These are phyloP conservation scores for Halcyon senegalensis DNA, from an alignment of 2,113 vertebrate species.

Conservation along the genomic window DNA sequence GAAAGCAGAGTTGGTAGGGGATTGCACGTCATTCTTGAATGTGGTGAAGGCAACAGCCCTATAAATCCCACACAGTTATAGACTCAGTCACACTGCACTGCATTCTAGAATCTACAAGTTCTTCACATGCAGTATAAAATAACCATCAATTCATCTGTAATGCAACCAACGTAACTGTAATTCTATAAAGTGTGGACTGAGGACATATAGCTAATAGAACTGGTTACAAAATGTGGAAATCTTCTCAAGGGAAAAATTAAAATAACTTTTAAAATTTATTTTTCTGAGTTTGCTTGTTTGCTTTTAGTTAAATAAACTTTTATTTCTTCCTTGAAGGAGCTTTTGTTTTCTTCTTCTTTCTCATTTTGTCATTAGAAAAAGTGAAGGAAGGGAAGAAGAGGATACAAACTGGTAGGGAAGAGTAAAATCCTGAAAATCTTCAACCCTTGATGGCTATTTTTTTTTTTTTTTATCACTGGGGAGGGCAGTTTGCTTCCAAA, in stretches of 20 bases:
- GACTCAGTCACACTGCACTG: neutral
- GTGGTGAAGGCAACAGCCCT: neutral
- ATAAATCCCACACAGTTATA: neutral
- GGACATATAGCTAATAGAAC: neutral
- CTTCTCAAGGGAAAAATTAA: neutral
- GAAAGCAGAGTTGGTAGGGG: neutral
- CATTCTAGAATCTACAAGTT: neutral
- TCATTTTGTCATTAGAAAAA: neutral
- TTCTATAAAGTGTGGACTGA: neutral
- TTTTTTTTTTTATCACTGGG: neutral
- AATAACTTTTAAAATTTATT: neutral
- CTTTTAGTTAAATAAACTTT: neutral
- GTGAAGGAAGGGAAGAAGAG: neutral
- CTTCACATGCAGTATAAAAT: neutral
- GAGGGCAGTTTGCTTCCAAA: neutral
- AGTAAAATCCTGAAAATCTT: neutral
- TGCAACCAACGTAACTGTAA: conserved; percentile 19
- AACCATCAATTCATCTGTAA: conserved; percentile 23
- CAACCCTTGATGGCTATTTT: neutral
- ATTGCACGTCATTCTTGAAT: neutral
- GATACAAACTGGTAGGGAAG: neutral
- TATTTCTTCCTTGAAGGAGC: neutral
- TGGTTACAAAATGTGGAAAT: neutral
- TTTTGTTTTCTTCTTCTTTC: neutral
- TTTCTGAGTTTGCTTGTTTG: neutral